These are phyloP conservation scores for Lasioglossum albipes DNA, from an alignment of 1,140 invertebrate genomes.

Conservation along the genomic window DNA sequence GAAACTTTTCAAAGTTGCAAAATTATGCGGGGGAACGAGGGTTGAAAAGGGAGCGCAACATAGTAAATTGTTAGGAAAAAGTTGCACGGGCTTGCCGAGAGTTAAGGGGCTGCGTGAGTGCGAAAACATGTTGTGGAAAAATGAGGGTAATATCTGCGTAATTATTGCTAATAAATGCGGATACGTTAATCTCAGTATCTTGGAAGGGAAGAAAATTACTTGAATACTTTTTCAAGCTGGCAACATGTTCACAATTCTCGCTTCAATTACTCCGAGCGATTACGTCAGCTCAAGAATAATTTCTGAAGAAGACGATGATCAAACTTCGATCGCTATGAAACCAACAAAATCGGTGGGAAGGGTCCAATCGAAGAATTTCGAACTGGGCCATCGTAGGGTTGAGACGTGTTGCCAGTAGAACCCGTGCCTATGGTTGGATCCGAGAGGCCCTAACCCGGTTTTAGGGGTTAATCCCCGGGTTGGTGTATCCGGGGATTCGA, in stretches of 20 bases:
- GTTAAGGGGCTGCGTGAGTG: constrained; percentile 29
- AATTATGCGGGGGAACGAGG: neutral
- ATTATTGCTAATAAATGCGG: constrained; percentile 39
- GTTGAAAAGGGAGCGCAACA: neutral
- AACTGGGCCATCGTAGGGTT: constrained; percentile 31
- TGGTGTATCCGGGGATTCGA: neutral
- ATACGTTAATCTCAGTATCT: neutral
- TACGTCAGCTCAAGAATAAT: no score
- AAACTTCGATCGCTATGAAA: no score
- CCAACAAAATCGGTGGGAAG: neutral
- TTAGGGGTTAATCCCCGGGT: constrained; percentile 14
- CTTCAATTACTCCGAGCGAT: no score
- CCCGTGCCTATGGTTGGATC: neutral
- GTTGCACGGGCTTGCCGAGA: constrained; percentile 7
- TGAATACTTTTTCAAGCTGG: neutral
- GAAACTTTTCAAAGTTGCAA: neutral
- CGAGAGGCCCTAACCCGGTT: neutral
- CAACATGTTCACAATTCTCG: no score
- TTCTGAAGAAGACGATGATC: no score
- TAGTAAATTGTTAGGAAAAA: constrained; percentile 26
- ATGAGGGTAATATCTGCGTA: constrained; percentile 19
- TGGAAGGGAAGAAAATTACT: neutral
- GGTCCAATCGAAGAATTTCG: neutral
- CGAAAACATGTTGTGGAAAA: constrained; percentile 37
- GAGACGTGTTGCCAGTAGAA: neutral